Base-by-base conservation (phyloP, 2,113 vertebrate species). In the Notechis scutatus region DNA sequence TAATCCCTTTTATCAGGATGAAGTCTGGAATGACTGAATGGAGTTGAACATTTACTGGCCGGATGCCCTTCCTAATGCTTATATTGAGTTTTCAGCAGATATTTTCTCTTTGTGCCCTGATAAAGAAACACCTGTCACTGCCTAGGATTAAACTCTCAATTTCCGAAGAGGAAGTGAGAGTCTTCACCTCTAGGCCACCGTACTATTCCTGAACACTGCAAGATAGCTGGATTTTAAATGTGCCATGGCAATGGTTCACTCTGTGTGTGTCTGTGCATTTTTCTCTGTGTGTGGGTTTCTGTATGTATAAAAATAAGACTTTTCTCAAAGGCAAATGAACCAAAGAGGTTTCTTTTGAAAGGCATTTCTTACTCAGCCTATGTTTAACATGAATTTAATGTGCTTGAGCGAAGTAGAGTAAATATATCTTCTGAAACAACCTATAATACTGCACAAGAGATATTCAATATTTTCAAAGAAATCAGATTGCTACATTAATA, bases 321-420 rank as follows among this genome's bases (percentile, higher is more conserved):
- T 89, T 93, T 93, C 85, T 88, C 59, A 87, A 64, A 96, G 93
- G 42, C 11, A 14, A 91, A 95, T 93, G 11, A 47, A 92, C 3
- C 2, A 14, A 26, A 11, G 26, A 64, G 15, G 45, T 12, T 92
- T 39, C 69, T 3, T 56, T 85, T 56, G 59, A 91, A 93, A 91
- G 55, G 74, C 23, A 87, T n/a, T 59, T 85, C 85, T 59, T 23
- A 3, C 29, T 90, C 91, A 47, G 9, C 34, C 93, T 69, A 45
- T 87, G 15, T 90, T 81, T 89, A 89, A 91, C 3, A 21, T 94
- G 93, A 42, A 86, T 81, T 81, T 24, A 14, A 87, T 87, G 29
- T 20, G 61, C 3, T 24, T 93, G 94, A 74, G 61, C 93, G 93
- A 5, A 94, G 61, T 24, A 94, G 92, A 94, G 94, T 54, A 92